Base-by-base conservation (phyloP, 37 sponge, comb jelly and placozoan genomes). In the Halichondria panicea region DNA sequence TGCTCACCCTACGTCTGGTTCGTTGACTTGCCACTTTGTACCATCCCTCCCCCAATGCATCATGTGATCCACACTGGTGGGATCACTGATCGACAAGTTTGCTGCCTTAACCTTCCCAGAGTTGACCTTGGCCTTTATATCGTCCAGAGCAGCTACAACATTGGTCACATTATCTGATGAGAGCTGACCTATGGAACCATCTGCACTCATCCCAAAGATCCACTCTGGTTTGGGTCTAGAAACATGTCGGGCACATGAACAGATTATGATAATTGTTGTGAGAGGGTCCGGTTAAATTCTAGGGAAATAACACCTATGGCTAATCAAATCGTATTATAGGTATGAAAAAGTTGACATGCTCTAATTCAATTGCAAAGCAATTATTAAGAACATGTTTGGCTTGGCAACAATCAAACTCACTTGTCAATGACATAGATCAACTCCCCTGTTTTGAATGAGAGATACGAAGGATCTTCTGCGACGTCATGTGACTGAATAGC, bases 391-490 rank as follows among this genome's bases (percentile, higher is more conserved):
- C 52, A 48, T 59, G 19, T 59, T 24, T 48, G 52, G 52, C 15
- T 18, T n/a, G n/a, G n/a, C n/a, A n/a, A n/a, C 15, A 18, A 15
- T 48, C 11, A 18, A 32, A 60, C 62, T 64, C 40, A 83, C 84
- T 56, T 75, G 76, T 75, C 70, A 28, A 83, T 83, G 63, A 83
- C 28, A 34, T 31, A 67, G 59, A 74, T 74, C 25, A 68, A 3
- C 13, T 83, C 84, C 27, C 76, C 76, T 13, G 40, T 55, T 31
- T 68, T 66, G 70, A 74, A 83, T 18, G 76, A 68, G 30, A 83
- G 75, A 21, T 5, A 68, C 69, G n/a, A 27, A 8, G 0, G 12
- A 28, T 80, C 81, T 31, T 31, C 81, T 13, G 30, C 48, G 40
- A 80, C 44, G 15, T 2, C n/a, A 30, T 80, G 81, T 6, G 63